Percentiles rank a stretch among this genome's conserved stretches.
These are phyloP conservation scores for Sphyrna mokarran DNA, from an alignment of 2,113 vertebrate species.

Conservation along the genomic window DNA sequence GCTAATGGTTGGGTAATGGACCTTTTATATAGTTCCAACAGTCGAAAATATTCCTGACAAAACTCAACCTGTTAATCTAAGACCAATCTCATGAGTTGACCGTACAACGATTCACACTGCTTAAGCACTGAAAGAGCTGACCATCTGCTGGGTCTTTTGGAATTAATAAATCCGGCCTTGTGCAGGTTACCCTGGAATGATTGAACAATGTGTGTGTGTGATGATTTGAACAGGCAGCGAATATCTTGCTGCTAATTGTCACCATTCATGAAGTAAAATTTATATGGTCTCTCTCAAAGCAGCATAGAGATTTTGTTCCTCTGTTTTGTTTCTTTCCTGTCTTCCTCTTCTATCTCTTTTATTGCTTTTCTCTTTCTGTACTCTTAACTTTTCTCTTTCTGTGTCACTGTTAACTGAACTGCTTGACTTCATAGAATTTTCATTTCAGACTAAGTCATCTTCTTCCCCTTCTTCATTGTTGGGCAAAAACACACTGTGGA, in stretches of 20 bases:
- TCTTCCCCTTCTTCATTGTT: background rate
- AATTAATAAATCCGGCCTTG: background rate
- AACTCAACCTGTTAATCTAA: too few species aligned
- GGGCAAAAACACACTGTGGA: background rate
- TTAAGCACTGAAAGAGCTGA: background rate
- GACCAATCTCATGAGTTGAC: too few species aligned
- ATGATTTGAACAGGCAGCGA: background rate
- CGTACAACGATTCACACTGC: background rate
- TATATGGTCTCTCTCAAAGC: background rate
- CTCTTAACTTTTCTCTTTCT: background rate
- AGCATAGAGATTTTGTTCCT: background rate
- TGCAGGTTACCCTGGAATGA: too few species aligned
- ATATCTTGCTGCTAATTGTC: background rate
- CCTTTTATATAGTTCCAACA: too few species aligned
- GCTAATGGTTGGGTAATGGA: too few species aligned
- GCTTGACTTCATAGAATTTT: background rate
- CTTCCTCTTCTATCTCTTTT: background rate
- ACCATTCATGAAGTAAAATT: background rate
- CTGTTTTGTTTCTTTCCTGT: background rate
- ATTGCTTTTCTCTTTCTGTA: background rate
- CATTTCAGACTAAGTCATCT: background rate
- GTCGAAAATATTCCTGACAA: too few species aligned
- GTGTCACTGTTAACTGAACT: background rate
- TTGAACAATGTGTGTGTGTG: background rate
- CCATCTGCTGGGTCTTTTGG: background rate